These are phyloP conservation scores for Uropsilus gracilis DNA, from an alignment of 2,113 vertebrate genomes.

Conservation along the genomic window DNA sequence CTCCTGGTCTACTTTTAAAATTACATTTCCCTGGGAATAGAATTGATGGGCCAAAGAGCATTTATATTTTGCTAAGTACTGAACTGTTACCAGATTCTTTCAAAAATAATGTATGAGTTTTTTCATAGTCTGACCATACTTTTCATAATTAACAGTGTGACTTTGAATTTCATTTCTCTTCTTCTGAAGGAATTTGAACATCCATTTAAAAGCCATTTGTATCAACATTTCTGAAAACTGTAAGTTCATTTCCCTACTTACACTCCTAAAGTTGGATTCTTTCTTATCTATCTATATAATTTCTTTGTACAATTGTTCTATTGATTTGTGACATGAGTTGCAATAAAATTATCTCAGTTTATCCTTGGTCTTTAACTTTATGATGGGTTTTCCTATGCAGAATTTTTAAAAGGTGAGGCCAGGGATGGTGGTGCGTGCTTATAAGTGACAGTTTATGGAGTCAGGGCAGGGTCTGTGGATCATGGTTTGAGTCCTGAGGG, in stretches of 20 bases:
- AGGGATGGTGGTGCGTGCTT: too few species aligned
- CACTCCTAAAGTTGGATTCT: not conserved
- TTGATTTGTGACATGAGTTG: not conserved
- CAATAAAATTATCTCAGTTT: not conserved
- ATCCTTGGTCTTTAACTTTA: not conserved
- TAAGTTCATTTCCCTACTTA: not conserved
- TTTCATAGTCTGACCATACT: not conserved
- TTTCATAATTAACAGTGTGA: not conserved
- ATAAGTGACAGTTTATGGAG: too few species aligned
- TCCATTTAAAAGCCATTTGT: not conserved
- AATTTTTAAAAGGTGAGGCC: not conserved
- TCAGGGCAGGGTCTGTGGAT: too few species aligned
- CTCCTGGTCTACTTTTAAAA: not conserved
- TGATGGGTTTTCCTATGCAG: not conserved
- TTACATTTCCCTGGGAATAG: not conserved
- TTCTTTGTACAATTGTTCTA: not conserved
- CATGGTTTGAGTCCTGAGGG: too few species aligned
- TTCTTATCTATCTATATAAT: not conserved
- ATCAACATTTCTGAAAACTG: not conserved
- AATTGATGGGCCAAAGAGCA: not conserved
- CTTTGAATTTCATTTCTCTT: constrained; percentile 12
- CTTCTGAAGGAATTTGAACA: not conserved
- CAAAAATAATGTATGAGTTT: not conserved
- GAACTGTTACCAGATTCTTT: not conserved
- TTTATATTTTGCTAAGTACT: constrained; percentile 4